phyloP scores from a whole-genome alignment of 1,140 invertebrate species.

The Drosophila sp. region DNA sequence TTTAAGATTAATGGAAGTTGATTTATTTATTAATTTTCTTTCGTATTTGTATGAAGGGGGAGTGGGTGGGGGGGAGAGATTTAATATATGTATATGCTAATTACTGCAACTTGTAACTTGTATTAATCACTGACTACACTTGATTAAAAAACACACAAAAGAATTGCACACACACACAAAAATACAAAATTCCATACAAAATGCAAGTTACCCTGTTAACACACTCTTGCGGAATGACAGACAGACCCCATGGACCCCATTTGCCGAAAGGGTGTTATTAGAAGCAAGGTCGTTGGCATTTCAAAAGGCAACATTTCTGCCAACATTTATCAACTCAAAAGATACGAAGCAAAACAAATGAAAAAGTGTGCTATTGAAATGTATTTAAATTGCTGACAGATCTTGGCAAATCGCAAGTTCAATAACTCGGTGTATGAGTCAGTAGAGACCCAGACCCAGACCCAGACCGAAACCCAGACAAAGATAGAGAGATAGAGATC shows the following conservation, averaged over 20 bases:
- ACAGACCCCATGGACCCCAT: too few relatives aligned
- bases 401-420: neutral
- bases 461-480: neutral
- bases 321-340: conserved; percentile 13
- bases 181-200: neutral
- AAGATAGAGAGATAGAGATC: neutral
- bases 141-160: conserved; percentile 4
- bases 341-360: neutral
- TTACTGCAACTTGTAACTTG: conserved; percentile 13
- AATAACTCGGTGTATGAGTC: conserved; percentile 16
- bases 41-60: neutral
- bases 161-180: neutral
- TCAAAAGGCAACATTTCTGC: conserved; percentile 9
- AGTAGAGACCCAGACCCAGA: neutral
- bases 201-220: neutral
- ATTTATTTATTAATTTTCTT: neutral
- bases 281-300: conserved; percentile 15
- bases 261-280: neutral
- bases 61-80: too few relatives aligned
- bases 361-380: conserved; percentile 7
- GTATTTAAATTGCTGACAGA: conserved; percentile 18
- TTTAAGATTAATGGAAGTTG: conserved; percentile 21
- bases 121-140: conserved; percentile 11
- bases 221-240: neutral
- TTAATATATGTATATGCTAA: neutral